Conservation (phyloP, 2,797 vertebrate genomes). For the Bryconaethiops microstoma region DNA sequence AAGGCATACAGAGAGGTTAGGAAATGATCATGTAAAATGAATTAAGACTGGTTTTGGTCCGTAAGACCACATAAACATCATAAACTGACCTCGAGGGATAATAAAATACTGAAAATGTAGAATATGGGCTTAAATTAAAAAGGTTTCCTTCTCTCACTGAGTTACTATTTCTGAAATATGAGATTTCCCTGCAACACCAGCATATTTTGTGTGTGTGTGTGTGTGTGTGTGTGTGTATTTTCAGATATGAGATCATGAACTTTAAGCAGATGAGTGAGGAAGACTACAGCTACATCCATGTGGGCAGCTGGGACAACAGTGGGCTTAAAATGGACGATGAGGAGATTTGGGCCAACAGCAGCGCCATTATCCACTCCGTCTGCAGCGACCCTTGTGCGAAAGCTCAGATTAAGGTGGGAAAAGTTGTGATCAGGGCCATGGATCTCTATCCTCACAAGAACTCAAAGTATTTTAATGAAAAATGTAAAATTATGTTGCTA, state of each 20-base stretch:
- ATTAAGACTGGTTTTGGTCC: too few species aligned
- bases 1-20: too few species aligned
- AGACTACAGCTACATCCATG: constrained; percentile 93
- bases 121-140: too few species aligned
- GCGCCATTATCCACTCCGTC: constrained; percentile 88
- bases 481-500: not conserved
- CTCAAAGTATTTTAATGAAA: not conserved
- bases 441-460: not conserved
- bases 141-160: too few species aligned
- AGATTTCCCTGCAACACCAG: too few species aligned
- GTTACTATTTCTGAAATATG: too few species aligned
- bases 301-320: constrained; percentile 97
- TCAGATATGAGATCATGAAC: constrained; percentile 99
- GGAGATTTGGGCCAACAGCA: constrained; percentile 94
- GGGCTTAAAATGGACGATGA: constrained; percentile 96
- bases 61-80: too few species aligned
- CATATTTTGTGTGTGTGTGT: too few species aligned
- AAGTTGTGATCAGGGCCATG: not conserved
- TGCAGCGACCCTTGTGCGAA: constrained; percentile 97
- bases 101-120: too few species aligned
- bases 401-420: constrained; percentile 94
- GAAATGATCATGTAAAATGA: too few species aligned
- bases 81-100: too few species aligned
- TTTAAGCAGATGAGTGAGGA: constrained; percentile 91
- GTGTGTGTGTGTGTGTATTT: constrained; percentile 11